Percentiles rank a stretch among this genome's conserved stretches.
Conservation (phyloP, 2,888 invertebrate genomes). For the Drosophila borborema region DNA sequence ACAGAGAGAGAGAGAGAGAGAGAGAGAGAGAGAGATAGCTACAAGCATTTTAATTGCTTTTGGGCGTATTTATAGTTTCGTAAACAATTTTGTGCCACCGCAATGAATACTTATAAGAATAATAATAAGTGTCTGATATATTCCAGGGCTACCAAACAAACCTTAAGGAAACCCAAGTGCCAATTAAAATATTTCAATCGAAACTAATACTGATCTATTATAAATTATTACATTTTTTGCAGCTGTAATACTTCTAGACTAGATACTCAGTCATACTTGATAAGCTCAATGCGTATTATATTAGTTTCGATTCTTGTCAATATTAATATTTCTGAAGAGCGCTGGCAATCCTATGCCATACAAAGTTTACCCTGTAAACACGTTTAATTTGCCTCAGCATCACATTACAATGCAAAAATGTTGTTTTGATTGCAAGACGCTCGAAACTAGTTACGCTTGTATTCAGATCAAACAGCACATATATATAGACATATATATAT, state of each 20-base stretch:
- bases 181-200: not conserved
- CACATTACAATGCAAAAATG: conserved; percentile 77
- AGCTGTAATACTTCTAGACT: not conserved
- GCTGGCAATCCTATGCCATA: conserved; percentile 43
- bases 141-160: not conserved
- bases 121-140: not conserved
- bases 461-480: conserved; percentile 37
- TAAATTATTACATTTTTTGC: not conserved
- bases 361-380: conserved; percentile 16
- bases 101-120: conserved; percentile 1
- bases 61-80: conserved; percentile 31
- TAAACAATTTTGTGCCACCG: conserved; percentile 6
- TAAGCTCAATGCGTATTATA: not conserved
- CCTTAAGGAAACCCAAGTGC: not conserved
- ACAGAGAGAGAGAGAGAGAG: too few relatives aligned
- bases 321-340: conserved; percentile 10
- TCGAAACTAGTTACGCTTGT: conserved; percentile 34
- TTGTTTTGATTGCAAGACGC: conserved; percentile 62
- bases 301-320: not conserved
- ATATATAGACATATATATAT: too few relatives aligned
- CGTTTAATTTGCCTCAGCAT: conserved; percentile 18
- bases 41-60: conserved; percentile 15
- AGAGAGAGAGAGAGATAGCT: not conserved
- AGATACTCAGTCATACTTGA: too few relatives aligned
- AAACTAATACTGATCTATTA: too few relatives aligned